phyloP scores from a whole-genome alignment of 2,113 vertebrate species.

The Butorides virescens region DNA sequence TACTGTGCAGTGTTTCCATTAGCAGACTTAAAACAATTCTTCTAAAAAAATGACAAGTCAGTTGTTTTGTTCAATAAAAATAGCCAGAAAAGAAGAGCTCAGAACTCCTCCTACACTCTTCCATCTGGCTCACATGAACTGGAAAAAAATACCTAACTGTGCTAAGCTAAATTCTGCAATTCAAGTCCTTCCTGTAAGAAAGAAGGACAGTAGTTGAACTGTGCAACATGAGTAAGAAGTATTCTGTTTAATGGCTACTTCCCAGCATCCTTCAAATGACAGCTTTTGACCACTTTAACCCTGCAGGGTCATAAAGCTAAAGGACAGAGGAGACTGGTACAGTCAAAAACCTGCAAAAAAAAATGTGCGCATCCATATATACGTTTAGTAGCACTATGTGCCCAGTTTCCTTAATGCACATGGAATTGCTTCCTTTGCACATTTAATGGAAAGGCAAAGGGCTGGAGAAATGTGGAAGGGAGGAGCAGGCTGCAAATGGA shows the following conservation, averaged over 20 bases:
- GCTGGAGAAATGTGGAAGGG: neutral
- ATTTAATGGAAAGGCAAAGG: neutral
- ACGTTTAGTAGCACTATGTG: neutral
- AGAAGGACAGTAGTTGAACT: constrained; percentile 28
- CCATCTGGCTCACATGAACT: constrained; percentile 49
- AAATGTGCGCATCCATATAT: neutral
- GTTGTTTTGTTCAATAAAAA: constrained; percentile 23
- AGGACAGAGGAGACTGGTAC: neutral
- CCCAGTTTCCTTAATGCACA: neutral
- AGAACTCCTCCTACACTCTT: constrained; percentile 40
- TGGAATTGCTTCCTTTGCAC: neutral
- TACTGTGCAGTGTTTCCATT: neutral
- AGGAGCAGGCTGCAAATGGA: neutral
- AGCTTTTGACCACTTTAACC: neutral
- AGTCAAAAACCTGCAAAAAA: neutral
- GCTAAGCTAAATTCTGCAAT: constrained; percentile 48
- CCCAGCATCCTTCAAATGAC: constrained; percentile 13
- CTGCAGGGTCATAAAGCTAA: constrained; percentile 10
- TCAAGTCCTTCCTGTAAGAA: constrained; percentile 33
- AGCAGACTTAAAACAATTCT: neutral
- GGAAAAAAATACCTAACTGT: constrained; percentile 60
- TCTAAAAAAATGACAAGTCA: neutral
- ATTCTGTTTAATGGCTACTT: constrained; percentile 10
- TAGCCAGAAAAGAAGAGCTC: neutral
- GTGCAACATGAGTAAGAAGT: constrained; percentile 34